Base-by-base conservation (phyloP, 2,797 vertebrate species). In the Sus cebifrons region DNA sequence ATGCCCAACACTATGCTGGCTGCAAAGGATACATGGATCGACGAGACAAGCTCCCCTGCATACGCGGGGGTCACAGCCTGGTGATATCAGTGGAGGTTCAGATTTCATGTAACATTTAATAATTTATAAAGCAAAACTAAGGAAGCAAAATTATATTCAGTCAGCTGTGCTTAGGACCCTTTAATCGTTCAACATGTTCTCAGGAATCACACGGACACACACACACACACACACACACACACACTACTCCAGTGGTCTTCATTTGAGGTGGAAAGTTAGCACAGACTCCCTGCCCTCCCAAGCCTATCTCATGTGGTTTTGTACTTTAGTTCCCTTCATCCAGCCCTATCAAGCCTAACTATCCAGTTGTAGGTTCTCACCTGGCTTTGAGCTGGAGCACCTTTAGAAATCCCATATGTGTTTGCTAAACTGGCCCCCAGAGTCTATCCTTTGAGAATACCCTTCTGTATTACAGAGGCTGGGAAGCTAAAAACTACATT, bases 71-170 rank as follows among this genome's bases (percentile, higher is more conserved):
- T 96, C 56, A 29, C 13, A 10, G 40, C 15, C 81, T 60, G 17
- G 10, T 18, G 49, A 52, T 20, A 71, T 4, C 23, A 5, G 10
- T 1, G 32, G n/a, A 27, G 15, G 27, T 60, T 67, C 17, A 9
- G 58, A 85, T 67, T 85, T 82, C 77, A 71, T 60, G 32, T 6
- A 71, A 81, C 32, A 79, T 29, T 62, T 62, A 32, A 49, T 65
- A 65, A 94, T 67, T 79, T 67, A 74, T 52, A 71, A 62, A 94
- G 54, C 65, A 94, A 92, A 56, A 84, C n/a, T 62, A 81, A 52
- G 1, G 54, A 81, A 74, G 64, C 68, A 82, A 67, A 89, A 68
- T 60, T 65, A 56, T 11, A 52, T 78, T 56, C 71, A 49, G 40
- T 81, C 44, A 17, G 21, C 25, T 49, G 27, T 49, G 75, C 49